These are phyloP conservation scores for Ctenopoma multispine DNA, from an alignment of 2,797 vertebrate genomes.

Conservation along the genomic window DNA sequence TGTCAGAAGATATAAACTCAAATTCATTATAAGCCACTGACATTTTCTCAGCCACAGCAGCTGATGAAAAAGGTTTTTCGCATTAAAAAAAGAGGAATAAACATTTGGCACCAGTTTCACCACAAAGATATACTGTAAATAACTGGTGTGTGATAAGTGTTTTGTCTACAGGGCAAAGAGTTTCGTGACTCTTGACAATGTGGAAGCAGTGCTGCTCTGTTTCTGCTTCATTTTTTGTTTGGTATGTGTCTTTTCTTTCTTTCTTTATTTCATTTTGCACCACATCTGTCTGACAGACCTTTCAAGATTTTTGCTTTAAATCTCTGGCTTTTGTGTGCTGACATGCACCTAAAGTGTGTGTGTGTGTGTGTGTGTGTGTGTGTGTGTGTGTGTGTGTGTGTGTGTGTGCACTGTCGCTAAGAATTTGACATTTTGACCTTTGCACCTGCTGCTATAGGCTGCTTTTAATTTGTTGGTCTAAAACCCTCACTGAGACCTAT, in stretches of 20 bases:
- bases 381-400: neutral
- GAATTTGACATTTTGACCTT: conserved; percentile 44
- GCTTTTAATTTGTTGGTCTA: conserved; percentile 27
- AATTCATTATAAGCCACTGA: conserved; percentile 43
- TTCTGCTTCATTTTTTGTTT: conserved; percentile 16
- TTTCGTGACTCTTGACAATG: neutral
- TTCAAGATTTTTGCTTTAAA: conserved; percentile 4
- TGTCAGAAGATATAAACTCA: conserved; percentile 54
- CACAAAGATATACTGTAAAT: conserved; percentile 25
- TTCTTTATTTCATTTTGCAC: neutral
- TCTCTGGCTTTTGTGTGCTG: neutral
- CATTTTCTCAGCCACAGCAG: conserved; percentile 29
- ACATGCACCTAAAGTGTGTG: conserved; percentile 9
- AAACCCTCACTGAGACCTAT: conserved; percentile 2
- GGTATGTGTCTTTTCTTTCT: neutral
- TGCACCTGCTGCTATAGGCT: conserved; percentile 19
- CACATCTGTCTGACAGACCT: conserved; percentile 45
- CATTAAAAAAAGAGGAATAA: conserved; percentile 6
- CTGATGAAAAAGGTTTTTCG: conserved; percentile 35
- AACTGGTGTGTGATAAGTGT: conserved; percentile 10
- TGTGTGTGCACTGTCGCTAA: conserved; percentile 27
- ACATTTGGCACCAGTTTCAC: conserved; percentile 11
- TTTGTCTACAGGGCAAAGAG: neutral
- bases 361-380: neutral
- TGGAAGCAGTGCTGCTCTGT: neutral